Evolutionary conservation across 1,140 invertebrate species (phyloP), one percentile per base, ranked within the genome.

Genomic region (Nasonia longicornis): DNA sequence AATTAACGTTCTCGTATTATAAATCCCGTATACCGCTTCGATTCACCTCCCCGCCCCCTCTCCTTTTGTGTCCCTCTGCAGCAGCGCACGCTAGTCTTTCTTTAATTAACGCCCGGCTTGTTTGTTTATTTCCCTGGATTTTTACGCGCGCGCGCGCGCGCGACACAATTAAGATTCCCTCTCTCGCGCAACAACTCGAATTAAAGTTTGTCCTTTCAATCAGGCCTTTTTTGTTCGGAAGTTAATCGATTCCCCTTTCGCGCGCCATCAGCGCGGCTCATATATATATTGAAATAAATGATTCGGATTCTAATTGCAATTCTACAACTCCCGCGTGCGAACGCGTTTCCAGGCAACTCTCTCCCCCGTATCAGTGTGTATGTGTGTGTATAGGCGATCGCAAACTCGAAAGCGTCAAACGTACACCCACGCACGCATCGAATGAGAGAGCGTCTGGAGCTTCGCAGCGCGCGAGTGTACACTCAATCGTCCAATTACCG

Each of bases 401-500:
- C 48, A n/a, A 66, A 76, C 74, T 76, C 35, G 58, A 64, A 66
- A 66, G 74, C 74, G 76, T 82, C 81, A 82, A 77, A 82, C 75
- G 58, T 71, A 72, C 69, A 22, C 45, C 7, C 38, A 72, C 20
- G 6, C 20, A 16, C 63, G n/a, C n/a, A 22, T 67, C 22, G 29
- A 67, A 67, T 26, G 64, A 29, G 42, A 3, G 42, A 3, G 38
- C 63, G 63, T 35, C 75, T 67, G 31, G 10, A 31, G 35, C 35
- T n/a, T 77, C 75, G 26, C 12, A 35, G 14, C 16, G 66, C 73
- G n/a, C 63, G 52, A 11, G 11, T n/a, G 31, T 69, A 70, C 20
- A 20, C 77, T 78, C 77, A 29, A 79, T 79, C 78, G 78, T 79
- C 78, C 78, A 81, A 81, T 81, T 81, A 81, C 64, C 73, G 42